Evolutionary conservation across 2,797 vertebrate species (phyloP).

Genomic region (Distichodus sexfasciatus): DNA sequence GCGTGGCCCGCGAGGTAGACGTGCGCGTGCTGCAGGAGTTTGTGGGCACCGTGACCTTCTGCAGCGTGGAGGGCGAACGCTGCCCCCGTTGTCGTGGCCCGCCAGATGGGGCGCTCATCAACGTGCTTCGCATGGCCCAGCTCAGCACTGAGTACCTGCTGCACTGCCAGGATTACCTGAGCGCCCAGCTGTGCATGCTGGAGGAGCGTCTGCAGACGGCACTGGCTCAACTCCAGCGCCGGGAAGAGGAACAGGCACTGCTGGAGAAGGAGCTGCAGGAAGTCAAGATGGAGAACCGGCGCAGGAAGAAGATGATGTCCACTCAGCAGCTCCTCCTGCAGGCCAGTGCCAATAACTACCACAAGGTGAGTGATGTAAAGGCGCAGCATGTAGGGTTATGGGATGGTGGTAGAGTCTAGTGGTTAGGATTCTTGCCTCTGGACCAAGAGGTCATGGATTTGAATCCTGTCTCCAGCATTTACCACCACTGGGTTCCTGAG

Average conservation of each 20-base stretch:
- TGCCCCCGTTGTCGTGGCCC: conserved; percentile 70
- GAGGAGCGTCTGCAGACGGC: conserved; percentile 60
- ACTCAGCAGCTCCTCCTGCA: conserved; percentile 70
- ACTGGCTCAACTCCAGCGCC: conserved; percentile 47
- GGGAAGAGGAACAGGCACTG: conserved; percentile 56
- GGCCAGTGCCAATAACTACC: conserved; percentile 63
- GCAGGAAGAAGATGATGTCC: conserved; percentile 68
- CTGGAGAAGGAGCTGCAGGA: conserved; percentile 58
- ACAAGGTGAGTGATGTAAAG: conserved; percentile 57
- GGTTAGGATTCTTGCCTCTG: too few species aligned
- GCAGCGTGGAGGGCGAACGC: conserved; percentile 64
- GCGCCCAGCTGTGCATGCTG: conserved; percentile 55
- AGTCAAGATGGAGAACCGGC: conserved; percentile 65
- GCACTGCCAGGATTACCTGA: conserved; percentile 72
- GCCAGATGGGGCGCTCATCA: conserved; percentile 66
- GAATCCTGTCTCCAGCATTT: too few species aligned
- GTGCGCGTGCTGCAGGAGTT: conserved; percentile 71
- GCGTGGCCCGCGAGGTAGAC: conserved; percentile 69
- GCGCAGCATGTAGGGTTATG: neutral
- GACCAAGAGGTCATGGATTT: too few species aligned
- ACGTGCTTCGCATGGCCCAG: conserved; percentile 76
- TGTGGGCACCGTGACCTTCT: conserved; percentile 67
- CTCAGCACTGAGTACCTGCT: conserved; percentile 76
- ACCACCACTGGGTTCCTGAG: too few species aligned
- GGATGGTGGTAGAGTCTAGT: too few species aligned